Evolutionary conservation across 2,888 invertebrate species (phyloP), one percentile per base, ranked within the genome.

Genomic region (Drosophila affinis): DNA sequence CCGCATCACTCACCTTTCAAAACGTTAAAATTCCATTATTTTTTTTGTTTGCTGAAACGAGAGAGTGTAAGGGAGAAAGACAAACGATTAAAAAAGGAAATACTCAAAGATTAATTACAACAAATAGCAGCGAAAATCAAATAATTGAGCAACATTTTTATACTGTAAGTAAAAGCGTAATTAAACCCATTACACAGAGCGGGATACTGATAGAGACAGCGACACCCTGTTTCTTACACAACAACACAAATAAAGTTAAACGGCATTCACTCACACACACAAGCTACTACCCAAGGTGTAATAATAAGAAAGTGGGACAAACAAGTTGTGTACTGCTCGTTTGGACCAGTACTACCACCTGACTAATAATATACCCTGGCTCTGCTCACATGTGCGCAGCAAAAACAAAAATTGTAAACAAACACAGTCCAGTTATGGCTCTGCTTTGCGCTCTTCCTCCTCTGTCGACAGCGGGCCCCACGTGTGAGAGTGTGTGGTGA

Each of bases 21-120:
- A 64, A 75, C 68, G 78, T 76, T 86, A 83, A 81, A 75, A 80
- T 78, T 83, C 83, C 83, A 83, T 83, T 79, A 83, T 83, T 77
- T 75, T 59, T 62, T 24, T 46, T 67, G 53, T 65, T 60, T 74
- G 83, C 82, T 83, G 77, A 64, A 83, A 83, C 65, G 71, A 78
- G 59, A 83, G 14, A 14, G 39, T 39, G 39, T 14, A 1, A 39
- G 14, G 14, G 18, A 24, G 61, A 34, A 45, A 32, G 34, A n/a
- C 9, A 34, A 18, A 9, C 27, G 18, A 56, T 67, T 67, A 45
- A 55, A 14, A 34, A 51, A n/a, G 4, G 27, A 45, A 69, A 69
- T 49, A 47, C 32, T 39, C 39, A 7, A 27, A 55, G 62, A n/a
- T 51, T 14, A 47, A 61, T 10, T 51, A 32, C 17, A 34, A 32